Evolutionary conservation across 2,888 invertebrate species (phyloP).

Genomic region (Epirrhoe tristata): DNA sequence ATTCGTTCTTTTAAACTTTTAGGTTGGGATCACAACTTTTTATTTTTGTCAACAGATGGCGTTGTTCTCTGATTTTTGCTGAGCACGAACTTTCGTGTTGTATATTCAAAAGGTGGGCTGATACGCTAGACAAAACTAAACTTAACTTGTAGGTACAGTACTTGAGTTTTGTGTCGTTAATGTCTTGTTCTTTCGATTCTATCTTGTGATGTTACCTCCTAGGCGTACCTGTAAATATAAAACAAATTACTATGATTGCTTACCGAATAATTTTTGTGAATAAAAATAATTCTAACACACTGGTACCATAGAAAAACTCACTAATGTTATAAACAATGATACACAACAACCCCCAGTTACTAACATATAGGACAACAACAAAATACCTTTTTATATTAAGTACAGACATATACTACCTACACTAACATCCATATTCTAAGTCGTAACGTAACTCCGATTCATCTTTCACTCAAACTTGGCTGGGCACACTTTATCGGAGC

Average conservation of each 20-base stretch:
- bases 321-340: constrained; percentile 43
- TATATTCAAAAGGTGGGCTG: constrained; percentile 61
- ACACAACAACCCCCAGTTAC: constrained; percentile 36
- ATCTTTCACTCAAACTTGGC: too few relatives aligned
- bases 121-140: constrained; percentile 59
- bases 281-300: constrained; percentile 49
- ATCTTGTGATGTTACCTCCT: constrained; percentile 65
- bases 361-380: constrained; percentile 18
- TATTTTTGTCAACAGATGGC: constrained; percentile 14
- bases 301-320: constrained; percentile 65
- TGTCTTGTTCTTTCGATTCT: constrained; percentile 62
- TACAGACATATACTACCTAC: not conserved
- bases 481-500: too few relatives aligned
- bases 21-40: constrained; percentile 9
- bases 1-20: constrained; percentile 23
- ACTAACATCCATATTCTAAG: too few relatives aligned
- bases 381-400: not conserved
- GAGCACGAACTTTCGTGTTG: constrained; percentile 40
- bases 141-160: constrained; percentile 66
- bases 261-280: constrained; percentile 12
- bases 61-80: constrained; percentile 11
- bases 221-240: constrained; percentile 70
- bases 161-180: constrained; percentile 64
- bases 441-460: too few relatives aligned
- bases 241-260: constrained; percentile 20